Evolutionary conservation across 2,113 vertebrate genomes (phyloP), one percentile per base, ranked within the genome.

Genomic region (Acrocephalus kingi): DNA sequence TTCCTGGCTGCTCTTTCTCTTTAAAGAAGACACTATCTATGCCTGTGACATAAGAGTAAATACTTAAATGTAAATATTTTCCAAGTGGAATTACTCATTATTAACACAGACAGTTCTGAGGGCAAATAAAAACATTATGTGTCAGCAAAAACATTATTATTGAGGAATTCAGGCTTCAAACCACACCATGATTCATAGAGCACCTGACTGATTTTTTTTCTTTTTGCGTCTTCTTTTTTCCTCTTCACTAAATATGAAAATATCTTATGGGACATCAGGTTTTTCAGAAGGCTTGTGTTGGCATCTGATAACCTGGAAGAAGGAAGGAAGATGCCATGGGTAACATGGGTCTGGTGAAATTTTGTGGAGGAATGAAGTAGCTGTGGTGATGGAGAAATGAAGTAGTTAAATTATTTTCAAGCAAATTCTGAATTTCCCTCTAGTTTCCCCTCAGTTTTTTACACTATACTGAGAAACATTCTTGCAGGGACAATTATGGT

Each of bases 21-120:
- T 92, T 87, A 81, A 33, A 72, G 62, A 72, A 43, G 66, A 49
- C 45, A 37, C 30, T 56, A 31, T 64, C 52, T 93, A 4, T 75
- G 49, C 10, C 58, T 55, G n/a, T 94, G 87, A 92, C 66, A 89
- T 82, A 91, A 94, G 86, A 94, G 84, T 84, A 91, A 95, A 88
- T 87, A 78, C 55, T 88, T 94, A 18, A 35, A 84, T 91, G 77
- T 82, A 93, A 96, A 96, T 96, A 91, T 95, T 96, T 97, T 93
- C 30, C 27, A 81, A 92, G 61, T 49, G 71, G 49, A 87, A 84
- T 95, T 95, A 73, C 66, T 95, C 69, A 84, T 95, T 94, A 94
- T 86, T 95, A 95, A 94, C 84, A 69, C 77, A 94, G 94, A 79
- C 71, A 61, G 69, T 79, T 96, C 69, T 94, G 74, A 95, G 66